Base-by-base conservation (phyloP, 2,797 vertebrate species). In the Eptatretus atami region DNA sequence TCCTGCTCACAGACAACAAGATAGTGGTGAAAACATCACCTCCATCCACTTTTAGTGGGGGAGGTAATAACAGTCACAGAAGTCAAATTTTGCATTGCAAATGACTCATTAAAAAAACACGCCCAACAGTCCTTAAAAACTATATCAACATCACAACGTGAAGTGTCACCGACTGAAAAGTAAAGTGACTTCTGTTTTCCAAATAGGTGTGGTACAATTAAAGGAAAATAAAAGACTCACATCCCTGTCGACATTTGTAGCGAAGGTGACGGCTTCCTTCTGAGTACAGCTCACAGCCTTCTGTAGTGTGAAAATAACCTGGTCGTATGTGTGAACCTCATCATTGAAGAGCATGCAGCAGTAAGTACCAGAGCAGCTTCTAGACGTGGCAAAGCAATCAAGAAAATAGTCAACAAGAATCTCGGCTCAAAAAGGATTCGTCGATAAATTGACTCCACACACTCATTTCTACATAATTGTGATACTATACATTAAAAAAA, bases 341-440 rank as follows among this genome's bases (percentile, higher is more conserved):
- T 96, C 90, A 66, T 96, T 96, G 67, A 96, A 96, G 72, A 96
- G 72, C 88, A 96, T 93, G 74, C 90, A 96, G 72, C 82, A 88
- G 70, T 84, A 95, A 15, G 78, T 82, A 71, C 90, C 83, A 65
- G 70, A 79, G 69, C 77, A 79, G 65, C 81, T 79, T 66, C 86
- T 93, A 72, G 10, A 69, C 31, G 6, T 44, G 31, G 31, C 31
- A 44, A 44, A 44, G 31, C 3, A 44, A 44, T 44, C 31, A 44
- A 44, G 31, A 44, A 44, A 44, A 44, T 44, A 44, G 31, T 44
- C 31, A 44, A 44, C 31, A 44, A 44, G 31, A 44, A 44, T 44
- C 31, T 3, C 31, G 31, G 31, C 31, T 44, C 31, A 44, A 44
- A 44, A 44, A 4, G 31, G 31, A 44, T 44, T 44, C 6, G 31